Evolutionary conservation across 2,113 vertebrate species (phyloP).

Genomic region (Corapipo altera): DNA sequence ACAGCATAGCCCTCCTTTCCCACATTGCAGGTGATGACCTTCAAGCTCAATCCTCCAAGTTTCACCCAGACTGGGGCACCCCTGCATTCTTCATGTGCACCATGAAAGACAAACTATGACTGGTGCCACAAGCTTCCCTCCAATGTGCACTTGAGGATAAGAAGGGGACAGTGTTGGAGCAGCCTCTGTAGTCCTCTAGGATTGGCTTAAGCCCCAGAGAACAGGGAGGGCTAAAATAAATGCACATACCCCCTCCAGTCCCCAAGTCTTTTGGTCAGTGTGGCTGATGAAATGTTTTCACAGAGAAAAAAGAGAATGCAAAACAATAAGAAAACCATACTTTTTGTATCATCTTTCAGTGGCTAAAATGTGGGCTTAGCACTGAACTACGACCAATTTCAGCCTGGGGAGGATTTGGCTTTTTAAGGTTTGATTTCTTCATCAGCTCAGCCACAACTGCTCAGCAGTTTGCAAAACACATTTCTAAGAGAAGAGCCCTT

Average conservation of each 20-base stretch:
- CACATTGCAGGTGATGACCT: background rate
- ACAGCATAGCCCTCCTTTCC: background rate
- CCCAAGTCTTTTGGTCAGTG: rapidly evolving
- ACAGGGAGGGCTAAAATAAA: background rate
- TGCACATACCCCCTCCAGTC: rapidly evolving
- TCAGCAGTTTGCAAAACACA: background rate
- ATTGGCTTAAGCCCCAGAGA: background rate
- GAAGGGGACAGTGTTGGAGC: background rate
- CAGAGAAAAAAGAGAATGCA: background rate
- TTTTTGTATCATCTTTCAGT: background rate
- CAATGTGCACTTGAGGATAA: background rate
- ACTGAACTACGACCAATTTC: background rate
- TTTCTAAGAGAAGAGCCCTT: background rate
- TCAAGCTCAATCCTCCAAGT: background rate
- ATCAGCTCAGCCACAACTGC: background rate
- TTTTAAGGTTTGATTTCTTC: background rate
- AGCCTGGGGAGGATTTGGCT: background rate
- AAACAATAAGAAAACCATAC: background rate
- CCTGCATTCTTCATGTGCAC: background rate
- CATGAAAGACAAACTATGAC: background rate
- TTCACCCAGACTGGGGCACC: background rate
- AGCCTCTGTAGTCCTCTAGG: background rate
- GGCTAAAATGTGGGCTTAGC: background rate
- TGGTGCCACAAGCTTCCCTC: background rate
- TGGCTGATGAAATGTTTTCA: background rate